phyloP scores from a whole-genome alignment of 1,140 invertebrate genomes.

The Calephelis virginiensis region DNA sequence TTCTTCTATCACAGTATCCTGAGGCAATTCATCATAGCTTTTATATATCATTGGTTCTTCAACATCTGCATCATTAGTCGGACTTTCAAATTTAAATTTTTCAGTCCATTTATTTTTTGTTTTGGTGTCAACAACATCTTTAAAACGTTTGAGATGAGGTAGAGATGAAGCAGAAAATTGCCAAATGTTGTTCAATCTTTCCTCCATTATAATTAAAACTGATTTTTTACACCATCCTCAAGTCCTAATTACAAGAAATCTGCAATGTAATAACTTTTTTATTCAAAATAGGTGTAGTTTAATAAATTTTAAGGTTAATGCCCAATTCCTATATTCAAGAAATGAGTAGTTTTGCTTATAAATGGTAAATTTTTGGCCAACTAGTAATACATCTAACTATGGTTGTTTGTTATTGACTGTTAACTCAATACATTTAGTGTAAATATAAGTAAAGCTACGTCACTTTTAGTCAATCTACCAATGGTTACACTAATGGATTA shows the following conservation, averaged over 20 bases:
- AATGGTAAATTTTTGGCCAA: no score
- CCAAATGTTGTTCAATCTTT: conserved; percentile 20
- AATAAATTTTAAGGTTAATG: no score
- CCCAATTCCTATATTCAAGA: no score
- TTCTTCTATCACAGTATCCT: neutral
- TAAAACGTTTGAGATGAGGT: conserved; percentile 19
- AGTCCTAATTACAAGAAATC: neutral
- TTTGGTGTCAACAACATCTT: conserved; percentile 3
- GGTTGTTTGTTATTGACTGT: no score
- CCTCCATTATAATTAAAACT: neutral
- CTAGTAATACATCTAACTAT: no score
- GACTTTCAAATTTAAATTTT: conserved; percentile 18
- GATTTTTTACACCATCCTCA: neutral
- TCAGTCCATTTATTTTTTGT: conserved; percentile 28
- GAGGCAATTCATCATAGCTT: neutral
- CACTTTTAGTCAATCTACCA: no score
- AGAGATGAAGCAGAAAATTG: conserved; percentile 26
- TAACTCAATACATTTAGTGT: no score
- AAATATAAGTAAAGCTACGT: no score
- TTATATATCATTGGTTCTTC: neutral
- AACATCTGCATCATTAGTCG: neutral
- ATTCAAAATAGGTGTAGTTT: no score
- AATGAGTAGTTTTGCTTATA: no score
- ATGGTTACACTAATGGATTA: no score
- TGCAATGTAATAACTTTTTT: no score